These are phyloP conservation scores for Anguilla japonica DNA, from an alignment of 2,113 vertebrate genomes.

Conservation along the genomic window DNA sequence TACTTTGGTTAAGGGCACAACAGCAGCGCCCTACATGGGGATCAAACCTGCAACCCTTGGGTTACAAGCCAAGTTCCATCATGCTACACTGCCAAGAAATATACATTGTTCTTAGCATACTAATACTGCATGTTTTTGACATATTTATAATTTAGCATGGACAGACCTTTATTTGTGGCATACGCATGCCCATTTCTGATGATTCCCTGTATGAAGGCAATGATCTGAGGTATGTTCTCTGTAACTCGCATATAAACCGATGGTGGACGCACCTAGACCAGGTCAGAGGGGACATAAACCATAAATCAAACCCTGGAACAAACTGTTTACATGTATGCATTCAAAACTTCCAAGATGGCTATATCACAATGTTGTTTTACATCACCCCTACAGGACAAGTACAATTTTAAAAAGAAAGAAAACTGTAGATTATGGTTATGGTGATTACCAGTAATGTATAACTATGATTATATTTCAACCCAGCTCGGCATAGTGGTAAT, in stretches of 20 bases:
- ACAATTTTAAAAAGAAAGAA: too few relatives aligned
- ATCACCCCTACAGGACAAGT: not conserved
- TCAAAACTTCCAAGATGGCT: not conserved
- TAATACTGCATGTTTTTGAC: not conserved
- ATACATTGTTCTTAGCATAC: not conserved
- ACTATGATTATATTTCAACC: not conserved
- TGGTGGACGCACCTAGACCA: conserved; percentile 82
- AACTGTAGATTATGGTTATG: not conserved
- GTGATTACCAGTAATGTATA: not conserved
- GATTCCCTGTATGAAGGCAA: conserved; percentile 82
- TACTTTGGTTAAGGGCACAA: too few relatives aligned
- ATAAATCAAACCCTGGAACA: not conserved
- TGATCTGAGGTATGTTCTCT: conserved; percentile 86
- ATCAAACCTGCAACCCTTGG: too few relatives aligned
- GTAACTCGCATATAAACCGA: conserved; percentile 86
- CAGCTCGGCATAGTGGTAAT: not conserved
- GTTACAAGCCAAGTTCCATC: too few relatives aligned
- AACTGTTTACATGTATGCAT: not conserved
- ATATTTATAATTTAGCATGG: not conserved
- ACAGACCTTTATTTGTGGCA: conserved; percentile 75
- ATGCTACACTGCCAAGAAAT: too few relatives aligned
- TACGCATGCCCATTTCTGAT: conserved; percentile 84
- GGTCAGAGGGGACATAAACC: conserved; percentile 6
- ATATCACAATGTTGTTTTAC: not conserved
- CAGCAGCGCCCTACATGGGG: too few relatives aligned